Conservation (phyloP, 2,113 vertebrate genomes). For the Axis porcinus region DNA sequence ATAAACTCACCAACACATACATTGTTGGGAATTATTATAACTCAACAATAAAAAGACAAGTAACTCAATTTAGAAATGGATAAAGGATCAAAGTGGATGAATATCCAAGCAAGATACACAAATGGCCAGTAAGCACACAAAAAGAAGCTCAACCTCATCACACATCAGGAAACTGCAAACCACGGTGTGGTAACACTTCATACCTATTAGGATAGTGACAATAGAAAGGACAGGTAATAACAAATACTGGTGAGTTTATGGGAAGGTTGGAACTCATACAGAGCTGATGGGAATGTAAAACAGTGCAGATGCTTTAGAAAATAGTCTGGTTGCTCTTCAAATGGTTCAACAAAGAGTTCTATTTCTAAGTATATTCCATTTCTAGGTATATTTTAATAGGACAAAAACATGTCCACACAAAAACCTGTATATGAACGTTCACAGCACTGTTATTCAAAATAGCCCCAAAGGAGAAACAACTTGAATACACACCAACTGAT, state of each 20-base stretch:
- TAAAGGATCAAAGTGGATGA: background rate
- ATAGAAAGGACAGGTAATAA: background rate
- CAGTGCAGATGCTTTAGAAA: background rate
- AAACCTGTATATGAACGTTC: background rate
- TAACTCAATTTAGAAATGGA: background rate
- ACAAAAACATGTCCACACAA: background rate
- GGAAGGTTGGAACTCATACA: background rate
- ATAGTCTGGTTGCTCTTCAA: background rate
- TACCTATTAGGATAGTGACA: background rate
- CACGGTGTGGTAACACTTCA: background rate
- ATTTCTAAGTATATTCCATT: background rate
- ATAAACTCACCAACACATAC: background rate
- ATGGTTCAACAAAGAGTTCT: background rate
- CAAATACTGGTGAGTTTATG: background rate
- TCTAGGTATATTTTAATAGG: background rate
- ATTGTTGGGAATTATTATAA: background rate
- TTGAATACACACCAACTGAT: background rate
- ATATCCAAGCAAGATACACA: background rate
- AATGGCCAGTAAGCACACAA: background rate
- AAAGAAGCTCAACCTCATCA: background rate
- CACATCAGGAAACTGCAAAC: background rate
- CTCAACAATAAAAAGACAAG: background rate
- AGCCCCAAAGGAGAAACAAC: background rate
- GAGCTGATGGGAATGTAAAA: background rate
- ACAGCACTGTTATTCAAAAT: background rate